Conservation (phyloP, 2,113 vertebrate species). For the Aegotheles bennettii region DNA sequence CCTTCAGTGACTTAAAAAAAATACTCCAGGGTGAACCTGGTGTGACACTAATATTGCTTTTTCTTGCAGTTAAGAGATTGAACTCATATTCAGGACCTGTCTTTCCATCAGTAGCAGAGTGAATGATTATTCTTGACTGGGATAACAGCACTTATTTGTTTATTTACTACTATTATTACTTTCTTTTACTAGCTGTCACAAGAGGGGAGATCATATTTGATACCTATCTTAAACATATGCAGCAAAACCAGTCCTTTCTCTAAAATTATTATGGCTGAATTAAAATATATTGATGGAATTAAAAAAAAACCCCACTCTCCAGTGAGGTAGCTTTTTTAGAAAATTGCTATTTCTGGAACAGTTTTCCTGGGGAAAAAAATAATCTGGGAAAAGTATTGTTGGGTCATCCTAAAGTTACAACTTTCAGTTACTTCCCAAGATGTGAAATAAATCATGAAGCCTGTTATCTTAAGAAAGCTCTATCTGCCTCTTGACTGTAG, state of each 20-base stretch:
- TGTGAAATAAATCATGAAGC: not conserved
- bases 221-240: not conserved
- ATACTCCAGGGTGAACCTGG: not conserved
- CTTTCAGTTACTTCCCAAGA: not conserved
- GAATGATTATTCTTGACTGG: not conserved
- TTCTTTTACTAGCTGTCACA: not conserved
- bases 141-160: not conserved
- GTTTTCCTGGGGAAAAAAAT: not conserved
- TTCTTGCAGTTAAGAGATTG: not conserved
- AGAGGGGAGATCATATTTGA: not conserved
- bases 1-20: not conserved
- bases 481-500: not conserved
- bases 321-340: not conserved
- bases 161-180: not conserved
- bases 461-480: constrained; percentile 14
- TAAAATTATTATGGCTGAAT: not conserved
- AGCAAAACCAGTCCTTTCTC: not conserved
- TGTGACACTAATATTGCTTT: not conserved
- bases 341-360: not conserved
- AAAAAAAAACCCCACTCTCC: fast-evolving
- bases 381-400: not conserved
- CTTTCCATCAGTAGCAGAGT: not conserved
- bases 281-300: not conserved
- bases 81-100: not conserved
- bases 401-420: not conserved